A percentile compares a stretch with the other conserved stretches of the same genome.
These are phyloP conservation scores for Melanotus villosus DNA, from an alignment of 2,888 invertebrate species.

Conservation along the genomic window DNA sequence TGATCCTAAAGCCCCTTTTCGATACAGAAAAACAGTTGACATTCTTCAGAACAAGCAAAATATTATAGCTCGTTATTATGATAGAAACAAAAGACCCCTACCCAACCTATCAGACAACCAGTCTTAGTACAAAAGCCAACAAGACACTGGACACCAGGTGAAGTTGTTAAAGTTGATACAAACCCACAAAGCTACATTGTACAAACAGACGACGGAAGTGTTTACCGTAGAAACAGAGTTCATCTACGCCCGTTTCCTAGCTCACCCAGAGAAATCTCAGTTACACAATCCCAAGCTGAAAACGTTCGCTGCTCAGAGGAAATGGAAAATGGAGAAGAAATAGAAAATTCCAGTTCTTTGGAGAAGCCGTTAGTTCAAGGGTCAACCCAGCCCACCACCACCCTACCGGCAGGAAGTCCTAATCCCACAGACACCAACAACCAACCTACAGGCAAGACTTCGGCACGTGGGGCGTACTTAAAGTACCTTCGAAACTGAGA, in stretches of 20 bases:
- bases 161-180: not conserved
- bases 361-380: not conserved
- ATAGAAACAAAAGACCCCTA: not conserved
- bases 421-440: no score
- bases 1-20: not conserved
- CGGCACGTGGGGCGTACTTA: no score
- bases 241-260: not conserved
- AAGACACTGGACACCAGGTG: not conserved
- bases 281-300: not conserved
- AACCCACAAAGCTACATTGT: constrained; percentile 5
- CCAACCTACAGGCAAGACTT: no score
- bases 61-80: not conserved
- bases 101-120: not conserved
- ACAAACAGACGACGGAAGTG: not conserved
- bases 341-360: no score
- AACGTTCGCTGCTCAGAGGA: not conserved
- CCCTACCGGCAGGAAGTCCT: no score
- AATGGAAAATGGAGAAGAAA: not conserved
- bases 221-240: constrained; percentile 3
- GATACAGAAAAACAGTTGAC: constrained; percentile 7
- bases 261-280: not conserved
- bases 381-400: constrained; percentile 12
- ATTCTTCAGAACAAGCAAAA: not conserved
- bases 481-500: no score
- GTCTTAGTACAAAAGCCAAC: constrained; percentile 3